Conservation (phyloP, 2,888 invertebrate species). For the Malacosoma neustria region DNA sequence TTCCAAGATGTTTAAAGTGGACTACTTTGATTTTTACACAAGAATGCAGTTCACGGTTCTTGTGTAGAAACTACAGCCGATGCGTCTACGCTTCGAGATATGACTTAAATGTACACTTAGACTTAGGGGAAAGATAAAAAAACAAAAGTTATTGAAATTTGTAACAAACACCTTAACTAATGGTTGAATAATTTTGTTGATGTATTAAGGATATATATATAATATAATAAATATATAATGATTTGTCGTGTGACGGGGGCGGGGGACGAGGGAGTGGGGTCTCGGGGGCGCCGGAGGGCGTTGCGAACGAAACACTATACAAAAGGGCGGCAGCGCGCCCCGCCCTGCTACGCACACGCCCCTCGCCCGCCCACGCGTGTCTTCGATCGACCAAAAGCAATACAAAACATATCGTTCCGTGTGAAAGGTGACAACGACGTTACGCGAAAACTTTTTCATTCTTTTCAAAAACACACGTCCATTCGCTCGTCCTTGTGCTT, state of each 20-base stretch:
- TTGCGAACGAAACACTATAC: constrained; percentile 56
- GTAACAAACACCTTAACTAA: constrained; percentile 75
- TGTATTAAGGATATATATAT: constrained; percentile 27
- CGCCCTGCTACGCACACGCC: constrained; percentile 17
- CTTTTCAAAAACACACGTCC: constrained; percentile 68
- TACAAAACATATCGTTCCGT: constrained; percentile 73
- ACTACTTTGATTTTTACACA: constrained; percentile 61
- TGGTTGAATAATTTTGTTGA: constrained; percentile 68
- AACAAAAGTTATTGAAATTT: constrained; percentile 73
- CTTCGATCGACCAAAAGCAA: constrained; percentile 66
- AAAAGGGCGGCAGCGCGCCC: constrained; percentile 30
- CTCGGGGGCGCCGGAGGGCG: constrained; percentile 18
- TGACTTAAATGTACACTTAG: constrained; percentile 72
- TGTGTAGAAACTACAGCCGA: constrained; percentile 53
- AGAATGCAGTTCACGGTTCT: constrained; percentile 44
- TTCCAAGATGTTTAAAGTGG: constrained; percentile 70
- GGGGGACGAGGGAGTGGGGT: constrained; percentile 10
- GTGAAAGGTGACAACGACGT: constrained; percentile 67
- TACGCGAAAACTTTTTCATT: constrained; percentile 62
- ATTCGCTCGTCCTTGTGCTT: constrained; percentile 72
- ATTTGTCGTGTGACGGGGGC: constrained; percentile 25
- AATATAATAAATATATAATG: constrained; percentile 16
- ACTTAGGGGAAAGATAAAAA: constrained; percentile 71
- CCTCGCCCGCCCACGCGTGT: constrained; percentile 33
- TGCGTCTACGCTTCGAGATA: constrained; percentile 72